A percentile compares a stretch with the other conserved stretches of the same genome.
These are phyloP conservation scores for Hybos culiciformis DNA, from an alignment of 2,888 invertebrate species.

Conservation along the genomic window DNA sequence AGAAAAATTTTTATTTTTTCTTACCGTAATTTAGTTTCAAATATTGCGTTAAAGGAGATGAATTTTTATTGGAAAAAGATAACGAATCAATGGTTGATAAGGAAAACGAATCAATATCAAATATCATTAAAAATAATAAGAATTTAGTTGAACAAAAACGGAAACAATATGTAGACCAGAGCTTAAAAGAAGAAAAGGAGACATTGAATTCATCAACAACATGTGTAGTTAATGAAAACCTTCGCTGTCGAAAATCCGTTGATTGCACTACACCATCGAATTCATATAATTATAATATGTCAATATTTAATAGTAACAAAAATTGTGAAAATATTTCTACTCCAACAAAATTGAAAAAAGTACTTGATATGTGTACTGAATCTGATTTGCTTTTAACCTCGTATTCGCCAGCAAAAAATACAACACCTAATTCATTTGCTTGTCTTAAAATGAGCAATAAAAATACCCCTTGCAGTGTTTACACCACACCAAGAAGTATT, in stretches of 20 bases:
- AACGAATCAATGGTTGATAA: too few species aligned
- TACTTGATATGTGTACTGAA: slow-evolving; percentile 18
- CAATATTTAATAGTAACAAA: background rate
- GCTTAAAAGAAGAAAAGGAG: too few species aligned
- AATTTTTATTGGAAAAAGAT: too few species aligned
- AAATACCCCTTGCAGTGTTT: slow-evolving; percentile 18
- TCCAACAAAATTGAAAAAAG: slow-evolving; percentile 7
- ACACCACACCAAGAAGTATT: slow-evolving; percentile 22
- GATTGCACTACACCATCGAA: background rate
- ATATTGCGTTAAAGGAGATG: too few species aligned
- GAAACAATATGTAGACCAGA: too few species aligned
- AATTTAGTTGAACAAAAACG: too few species aligned
- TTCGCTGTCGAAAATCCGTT: background rate
- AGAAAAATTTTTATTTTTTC: too few species aligned
- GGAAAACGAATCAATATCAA: too few species aligned
- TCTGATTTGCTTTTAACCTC: slow-evolving; percentile 31
- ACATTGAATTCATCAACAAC: too few species aligned
- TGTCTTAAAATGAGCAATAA: slow-evolving; percentile 16
- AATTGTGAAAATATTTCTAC: background rate
- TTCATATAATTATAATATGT: background rate
- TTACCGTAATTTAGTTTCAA: too few species aligned
- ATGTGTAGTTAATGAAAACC: too few species aligned
- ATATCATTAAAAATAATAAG: too few species aligned
- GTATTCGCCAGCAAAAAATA: slow-evolving; percentile 28
- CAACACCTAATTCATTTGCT: slow-evolving; percentile 26